Base-by-base conservation (phyloP, 2,113 vertebrate genomes). In the Odontophorus gujanensis region DNA sequence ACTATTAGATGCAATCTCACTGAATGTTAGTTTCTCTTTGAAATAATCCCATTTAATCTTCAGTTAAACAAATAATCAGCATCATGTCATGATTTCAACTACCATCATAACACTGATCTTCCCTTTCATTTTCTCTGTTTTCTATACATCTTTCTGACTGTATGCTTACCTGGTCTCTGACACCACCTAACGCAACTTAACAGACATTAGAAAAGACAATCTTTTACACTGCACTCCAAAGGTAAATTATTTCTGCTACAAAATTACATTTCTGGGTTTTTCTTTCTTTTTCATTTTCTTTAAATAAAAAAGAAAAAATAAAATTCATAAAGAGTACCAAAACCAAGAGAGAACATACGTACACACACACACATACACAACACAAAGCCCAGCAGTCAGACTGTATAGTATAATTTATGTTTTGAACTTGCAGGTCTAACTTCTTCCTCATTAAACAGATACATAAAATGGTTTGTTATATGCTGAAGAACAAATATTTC, bases 281-380 rank as follows among this genome's bases (percentile, higher is more conserved):
- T 40, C 40, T 14, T 36, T 85, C 55, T 36, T 13, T 43, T 43
- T 43, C 16, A 17, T 43, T 43, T 43, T 28, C 51, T 68, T 86
- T 69, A 85, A 42, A 1, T 57, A 76, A 58, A 74, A 53, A 7
- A 0, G 21, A 42, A 5, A 20, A 17, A 1, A 66, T 32, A 61
- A 74, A 71, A 71, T 4, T 40, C 66, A 13, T 48, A 24, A 26
- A 32, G 32, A 58, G 6, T 38, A 32, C 4, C 47, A 79, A 79
- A 71, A 79, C 2, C 36, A 32, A 26, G 34, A 18, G 40, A 3
- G 42, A 51, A 34, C 2, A 20, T 7, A 53, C 3, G 57, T 6
- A 34, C 2, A 43, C 1, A 19, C 3, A 45, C 2, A 20, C 5
- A 53, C 4, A 65, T 5, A 34, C 2, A 43, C 1, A 20, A 34